These are phyloP conservation scores for Alectura lathami DNA, from an alignment of 2,113 vertebrate species.

Conservation along the genomic window DNA sequence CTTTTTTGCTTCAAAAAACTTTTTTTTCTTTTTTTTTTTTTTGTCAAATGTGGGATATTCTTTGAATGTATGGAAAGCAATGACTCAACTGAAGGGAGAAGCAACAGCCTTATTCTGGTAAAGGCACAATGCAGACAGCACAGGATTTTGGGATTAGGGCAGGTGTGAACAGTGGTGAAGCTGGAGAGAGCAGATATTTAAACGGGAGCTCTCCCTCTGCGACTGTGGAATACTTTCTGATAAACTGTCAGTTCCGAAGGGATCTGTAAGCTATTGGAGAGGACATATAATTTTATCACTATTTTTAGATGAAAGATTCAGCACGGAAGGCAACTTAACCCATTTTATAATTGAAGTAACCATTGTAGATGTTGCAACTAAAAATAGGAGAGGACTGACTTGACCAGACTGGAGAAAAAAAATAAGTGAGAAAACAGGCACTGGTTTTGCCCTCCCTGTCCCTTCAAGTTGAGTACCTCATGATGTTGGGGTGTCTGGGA, in stretches of 20 bases:
- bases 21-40: no score
- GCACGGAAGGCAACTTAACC: slow-evolving; percentile 20
- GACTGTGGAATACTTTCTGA: neutral
- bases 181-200: neutral
- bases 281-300: neutral
- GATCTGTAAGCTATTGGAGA: neutral
- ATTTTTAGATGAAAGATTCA: slow-evolving; percentile 20
- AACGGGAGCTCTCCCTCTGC: neutral
- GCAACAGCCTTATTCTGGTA: neutral
- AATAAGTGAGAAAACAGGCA: neutral
- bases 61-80: neutral
- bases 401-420: neutral
- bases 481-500: neutral
- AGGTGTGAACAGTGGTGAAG: neutral
- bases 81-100: neutral
- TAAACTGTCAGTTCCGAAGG: neutral
- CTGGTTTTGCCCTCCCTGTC: neutral
- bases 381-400: neutral
- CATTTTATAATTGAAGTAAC: slow-evolving; percentile 27
- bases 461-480: neutral
- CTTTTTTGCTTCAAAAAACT: neutral
- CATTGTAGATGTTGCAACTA: neutral
- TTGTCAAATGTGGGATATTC: neutral
- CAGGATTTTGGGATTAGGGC: neutral
- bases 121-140: neutral